Evolutionary conservation across 1,140 invertebrate species (phyloP).

Genomic region (Drosophila simulans): DNA sequence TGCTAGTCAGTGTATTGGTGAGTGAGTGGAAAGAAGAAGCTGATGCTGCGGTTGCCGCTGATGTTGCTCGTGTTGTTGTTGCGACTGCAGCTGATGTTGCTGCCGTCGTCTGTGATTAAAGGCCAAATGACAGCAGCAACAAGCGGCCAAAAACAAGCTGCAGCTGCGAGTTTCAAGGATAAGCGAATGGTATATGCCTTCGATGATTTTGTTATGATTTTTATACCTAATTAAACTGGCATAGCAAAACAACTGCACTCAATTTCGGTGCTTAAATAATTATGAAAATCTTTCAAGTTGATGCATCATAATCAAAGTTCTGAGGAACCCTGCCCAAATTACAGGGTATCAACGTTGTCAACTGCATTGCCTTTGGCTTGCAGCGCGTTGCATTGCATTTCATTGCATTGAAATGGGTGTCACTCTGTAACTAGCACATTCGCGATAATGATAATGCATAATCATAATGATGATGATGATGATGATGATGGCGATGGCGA

Average conservation of each 20-base stretch:
- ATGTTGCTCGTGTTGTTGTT: conserved; percentile 23
- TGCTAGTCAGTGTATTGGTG: conserved; percentile 1
- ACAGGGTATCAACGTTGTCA: conserved; percentile 9
- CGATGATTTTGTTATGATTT: neutral
- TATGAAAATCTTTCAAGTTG: too few relatives aligned
- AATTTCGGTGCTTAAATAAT: too few relatives aligned
- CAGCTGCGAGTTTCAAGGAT: neutral
- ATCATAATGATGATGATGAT: conserved; percentile 22
- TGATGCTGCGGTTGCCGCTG: conserved; percentile 35
- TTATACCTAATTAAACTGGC: neutral
- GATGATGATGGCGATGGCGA: neutral
- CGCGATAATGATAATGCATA: conserved; percentile 50
- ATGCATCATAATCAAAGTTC: neutral
- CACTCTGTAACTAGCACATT: conserved; percentile 72
- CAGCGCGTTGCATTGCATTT: conserved; percentile 31
- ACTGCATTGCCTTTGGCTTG: conserved; percentile 18
- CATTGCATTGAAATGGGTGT: conserved; percentile 61
- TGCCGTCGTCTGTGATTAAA: conserved; percentile 64
- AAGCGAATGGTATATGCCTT: conserved; percentile 1
- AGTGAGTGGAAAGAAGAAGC: conserved; percentile 28
- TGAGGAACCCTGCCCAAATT: neutral
- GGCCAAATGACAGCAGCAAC: conserved; percentile 60
- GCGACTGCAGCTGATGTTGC: conserved; percentile 36
- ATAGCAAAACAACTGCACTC: too few relatives aligned
- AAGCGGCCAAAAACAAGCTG: conserved; percentile 24